Evolutionary conservation across 1,140 invertebrate genomes (phyloP), one percentile per base, ranked within the genome.

Genomic region (Anagrus nilaparvatae): DNA sequence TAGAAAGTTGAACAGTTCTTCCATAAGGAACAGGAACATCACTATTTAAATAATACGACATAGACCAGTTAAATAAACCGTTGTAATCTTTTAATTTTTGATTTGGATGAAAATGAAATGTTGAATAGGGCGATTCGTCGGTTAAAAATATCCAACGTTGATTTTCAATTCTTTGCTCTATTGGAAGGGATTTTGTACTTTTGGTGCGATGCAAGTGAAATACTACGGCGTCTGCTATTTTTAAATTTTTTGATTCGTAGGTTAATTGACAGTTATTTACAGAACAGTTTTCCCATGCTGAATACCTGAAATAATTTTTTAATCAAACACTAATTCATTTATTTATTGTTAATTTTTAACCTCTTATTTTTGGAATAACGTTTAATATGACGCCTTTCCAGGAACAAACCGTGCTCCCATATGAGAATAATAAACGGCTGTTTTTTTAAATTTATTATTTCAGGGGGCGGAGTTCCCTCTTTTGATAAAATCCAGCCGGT

Each of bases 61-160:
- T 84, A 2, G 81, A 82, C 81, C 81, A 84, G 55, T 85, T 84
- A 52, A 85, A 84, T 6, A 76, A 17, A 18, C 71, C 65, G 37
- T 76, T 66, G 39, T 76, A 76, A 21, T 70, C 50, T 4, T 52
- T 54, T 21, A 77, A 44, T 14, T 54, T 55, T 27, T 59, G 52
- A 7, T 6, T 5, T 5, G 35, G 27, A 21, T 42, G 31, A 18
- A 54, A 36, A 5, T 72, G 36, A 50, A 76, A 76, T 0, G 73
- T 76, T 32, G 76, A 50, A 7, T 61, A 51, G 0, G 77, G 76
- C 19, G 72, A 74, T 58, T 80, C 78, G 44, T 79, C 74, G 0
- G 68, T 76, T 9, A 77, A 54, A 46, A 77, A 78, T 1, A 78
- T 66, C 77, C 77, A 80, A 14, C 71, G 65, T 51, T 80, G 77